Evolutionary conservation across 2,113 vertebrate genomes (phyloP), one percentile per base, ranked within the genome.

Genomic region (Vicugna pacos): DNA sequence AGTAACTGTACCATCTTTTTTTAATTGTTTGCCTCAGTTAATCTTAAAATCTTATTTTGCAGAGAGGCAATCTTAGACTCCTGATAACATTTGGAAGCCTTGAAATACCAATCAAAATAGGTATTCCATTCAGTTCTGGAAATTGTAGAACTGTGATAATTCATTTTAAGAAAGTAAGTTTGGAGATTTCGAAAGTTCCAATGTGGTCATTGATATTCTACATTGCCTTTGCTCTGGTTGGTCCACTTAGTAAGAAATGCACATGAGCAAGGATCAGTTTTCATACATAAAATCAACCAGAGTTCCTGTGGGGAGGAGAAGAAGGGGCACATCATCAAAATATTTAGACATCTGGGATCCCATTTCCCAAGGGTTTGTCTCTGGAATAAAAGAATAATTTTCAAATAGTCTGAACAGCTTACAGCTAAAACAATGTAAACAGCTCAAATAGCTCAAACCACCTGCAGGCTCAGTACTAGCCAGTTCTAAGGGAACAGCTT

Each of bases 271-370:
- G 32, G 52, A 56, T n/a, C n/a, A 38, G 52, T 35, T 56, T 79
- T 79, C 56, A 56, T 56, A 79, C n/a, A 56, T 79, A 79, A 79
- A 56, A 16, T 56, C n/a, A 79, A 56, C 52, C 76, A 56, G n/a
- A 79, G n/a, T 79, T 52, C 32, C 0, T 0, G 7, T 56, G n/a
- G 52, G 13, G 52, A 12, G n/a, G n/a, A 13, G 13, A 79, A 22
- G 32, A 46, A 56, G 13, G 24, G 1, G 38, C 38, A 42, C 20
- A 38, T n/a, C 50, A 26, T 38, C 76, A 79, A 79, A 56, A 81
- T 81, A 81, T 62, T 81, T 69, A 69, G 35, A 62, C 56, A 81
- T 30, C 3, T 30, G 35, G 56, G 56, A 60, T 60, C 35, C 15
- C 38, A 60, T 62, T 81, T 81, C 54, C 60, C 15, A 28, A 42